Evolutionary conservation across 2,888 invertebrate species (phyloP).

Genomic region (Galeruca laticollis): DNA sequence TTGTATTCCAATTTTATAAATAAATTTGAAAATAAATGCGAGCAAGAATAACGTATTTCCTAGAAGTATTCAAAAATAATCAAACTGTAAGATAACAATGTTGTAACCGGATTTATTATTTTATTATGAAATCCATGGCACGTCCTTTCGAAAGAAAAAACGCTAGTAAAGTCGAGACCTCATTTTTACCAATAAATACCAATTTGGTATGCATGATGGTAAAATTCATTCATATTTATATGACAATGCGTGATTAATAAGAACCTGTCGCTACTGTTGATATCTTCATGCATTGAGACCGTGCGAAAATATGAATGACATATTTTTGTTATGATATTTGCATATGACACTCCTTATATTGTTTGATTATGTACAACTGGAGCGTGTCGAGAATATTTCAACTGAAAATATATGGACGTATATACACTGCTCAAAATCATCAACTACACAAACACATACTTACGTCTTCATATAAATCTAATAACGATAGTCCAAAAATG

Average conservation of each 20-base stretch:
- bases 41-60: too few species aligned
- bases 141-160: slow-evolving; percentile 10
- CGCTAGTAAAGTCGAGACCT: slow-evolving; percentile 21
- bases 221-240: slow-evolving; percentile 56
- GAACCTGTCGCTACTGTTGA: slow-evolving; percentile 54
- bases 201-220: slow-evolving; percentile 47
- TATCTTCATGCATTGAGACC: slow-evolving; percentile 53
- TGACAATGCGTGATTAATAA: slow-evolving; percentile 53
- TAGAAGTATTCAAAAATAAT: too few species aligned
- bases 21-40: too few species aligned
- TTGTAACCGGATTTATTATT: not conserved
- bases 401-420: slow-evolving; percentile 41
- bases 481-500: too few species aligned
- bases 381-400: slow-evolving; percentile 46
- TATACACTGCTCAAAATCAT: not conserved
- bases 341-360: slow-evolving; percentile 54
- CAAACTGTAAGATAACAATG: too few species aligned
- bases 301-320: slow-evolving; percentile 62
- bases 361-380: slow-evolving; percentile 53
- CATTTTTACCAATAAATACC: slow-evolving; percentile 40
- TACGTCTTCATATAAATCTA: too few species aligned
- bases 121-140: slow-evolving; percentile 4
- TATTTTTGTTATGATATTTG: slow-evolving; percentile 57
- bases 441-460: too few species aligned
- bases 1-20: too few species aligned